phyloP scores from a whole-genome alignment of 2,888 invertebrate species.

The Macrophya annulata region DNA sequence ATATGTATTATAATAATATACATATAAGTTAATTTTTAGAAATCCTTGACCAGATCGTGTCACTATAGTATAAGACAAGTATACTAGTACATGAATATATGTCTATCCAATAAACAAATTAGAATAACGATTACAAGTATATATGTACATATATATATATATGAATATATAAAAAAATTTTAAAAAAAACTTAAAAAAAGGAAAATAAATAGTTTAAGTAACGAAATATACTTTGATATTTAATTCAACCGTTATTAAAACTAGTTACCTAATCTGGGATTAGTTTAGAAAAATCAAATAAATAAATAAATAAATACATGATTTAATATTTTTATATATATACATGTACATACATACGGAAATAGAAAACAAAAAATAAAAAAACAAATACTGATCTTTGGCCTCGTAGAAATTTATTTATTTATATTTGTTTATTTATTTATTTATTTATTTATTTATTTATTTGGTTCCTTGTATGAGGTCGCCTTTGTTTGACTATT shows the following conservation, averaged over 20 bases:
- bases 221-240: too few species aligned
- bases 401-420: not conserved
- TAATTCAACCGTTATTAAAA: too few species aligned
- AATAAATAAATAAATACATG: too few species aligned
- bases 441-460: not conserved
- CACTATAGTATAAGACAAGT: not conserved
- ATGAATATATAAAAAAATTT: too few species aligned
- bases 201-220: too few species aligned
- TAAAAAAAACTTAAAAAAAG: too few species aligned
- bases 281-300: too few species aligned
- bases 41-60: conserved; percentile 42
- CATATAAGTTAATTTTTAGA: not conserved
- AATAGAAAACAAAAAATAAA: not conserved
- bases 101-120: too few species aligned
- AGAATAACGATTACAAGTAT: too few species aligned
- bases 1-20: not conserved
- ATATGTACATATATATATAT: too few species aligned
- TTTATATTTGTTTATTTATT: not conserved
- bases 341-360: not conserved
- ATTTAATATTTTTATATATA: too few species aligned
- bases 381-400: not conserved
- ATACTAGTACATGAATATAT: not conserved
- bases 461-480: not conserved
- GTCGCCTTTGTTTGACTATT: conserved; percentile 47
- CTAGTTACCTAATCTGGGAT: too few species aligned